Base-by-base conservation (phyloP, 2,797 vertebrate species). In the Epinephelus awoara region DNA sequence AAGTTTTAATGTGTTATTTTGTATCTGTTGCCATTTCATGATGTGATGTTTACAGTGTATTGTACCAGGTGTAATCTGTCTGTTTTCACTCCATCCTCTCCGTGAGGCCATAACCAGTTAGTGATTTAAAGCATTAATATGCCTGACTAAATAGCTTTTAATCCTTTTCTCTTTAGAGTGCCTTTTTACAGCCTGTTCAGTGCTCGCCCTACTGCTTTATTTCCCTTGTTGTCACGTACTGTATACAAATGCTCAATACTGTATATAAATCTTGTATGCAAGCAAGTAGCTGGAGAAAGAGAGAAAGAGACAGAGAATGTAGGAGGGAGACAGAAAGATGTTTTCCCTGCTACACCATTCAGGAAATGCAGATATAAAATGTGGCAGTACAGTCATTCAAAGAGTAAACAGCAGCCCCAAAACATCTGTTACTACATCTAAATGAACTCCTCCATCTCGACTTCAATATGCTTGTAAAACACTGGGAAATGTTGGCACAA, bases 111-210 rank as follows among this genome's bases (percentile, higher is more conserved):
- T 25, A 46, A 17, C 44, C 52, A 25, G 57, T 34, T 18, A 38
- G 56, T 29, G 19, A 38, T 46, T 46, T 63, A 12, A 63, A 25
- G 44, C 19, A 12, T 70, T 40, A 21, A 58, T 38, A 49, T 49
- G 13, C 27, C 29, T 14, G 57, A 51, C 12, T 52, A 40, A 52
- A 40, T 23, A 42, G 64, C 29, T 40, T 66, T 51, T 15, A 18
- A 23, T 18, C 4, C 21, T 38, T 51, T 38, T 49, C 52, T 25
- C 51, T 66, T 51, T 66, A 66, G 64, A 66, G 49, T 38, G 49
- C 13, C 13, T 21, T 38, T 25, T 54, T 13, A 67, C 38, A 44
- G 66, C 38, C 51, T 6, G 4, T 50, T 66, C 29, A 50, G 40
- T 42, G 72, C 27, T 49, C 8, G 9, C 13, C 19, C 8, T 12